phyloP scores from a whole-genome alignment of 2,888 invertebrate genomes.

The Bugula neritina region DNA sequence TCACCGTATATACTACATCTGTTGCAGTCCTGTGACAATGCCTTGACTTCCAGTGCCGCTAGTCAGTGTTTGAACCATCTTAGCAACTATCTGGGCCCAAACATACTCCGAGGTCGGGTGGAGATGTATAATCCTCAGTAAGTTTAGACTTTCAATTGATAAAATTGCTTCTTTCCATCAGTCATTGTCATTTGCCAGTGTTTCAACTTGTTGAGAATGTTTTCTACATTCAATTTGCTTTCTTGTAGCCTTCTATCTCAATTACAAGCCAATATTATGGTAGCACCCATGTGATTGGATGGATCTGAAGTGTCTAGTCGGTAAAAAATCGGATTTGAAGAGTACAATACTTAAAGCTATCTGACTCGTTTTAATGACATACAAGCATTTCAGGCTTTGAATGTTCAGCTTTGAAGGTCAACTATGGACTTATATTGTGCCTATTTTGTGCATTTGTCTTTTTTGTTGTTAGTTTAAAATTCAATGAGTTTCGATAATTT shows the following conservation, averaged over 20 bases:
- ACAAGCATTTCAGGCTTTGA: no score
- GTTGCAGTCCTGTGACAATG: constrained; percentile 56
- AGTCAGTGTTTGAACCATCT: constrained; percentile 55
- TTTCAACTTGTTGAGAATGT: not conserved
- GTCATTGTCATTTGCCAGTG: not conserved
- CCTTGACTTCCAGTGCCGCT: constrained; percentile 56
- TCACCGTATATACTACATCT: no score
- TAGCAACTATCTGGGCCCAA: constrained; percentile 55
- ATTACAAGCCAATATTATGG: not conserved
- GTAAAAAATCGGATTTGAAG: no score
- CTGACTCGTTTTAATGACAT: no score
- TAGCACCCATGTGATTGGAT: constrained; percentile 12
- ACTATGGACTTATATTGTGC: no score
- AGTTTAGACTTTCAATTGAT: not conserved
- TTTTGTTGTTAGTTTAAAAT: no score
- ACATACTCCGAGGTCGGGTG: constrained; percentile 56
- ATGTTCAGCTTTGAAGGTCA: no score
- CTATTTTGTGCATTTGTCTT: no score
- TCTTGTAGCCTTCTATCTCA: not conserved
- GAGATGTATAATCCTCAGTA: constrained; percentile 41
- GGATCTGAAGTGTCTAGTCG: not conserved
- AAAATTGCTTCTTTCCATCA: not conserved
- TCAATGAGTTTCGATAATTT: no score
- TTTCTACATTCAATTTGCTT: not conserved
- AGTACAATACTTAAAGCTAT: no score